Base-by-base conservation (phyloP, 2,888 invertebrate species). In the Sturmia bella region DNA sequence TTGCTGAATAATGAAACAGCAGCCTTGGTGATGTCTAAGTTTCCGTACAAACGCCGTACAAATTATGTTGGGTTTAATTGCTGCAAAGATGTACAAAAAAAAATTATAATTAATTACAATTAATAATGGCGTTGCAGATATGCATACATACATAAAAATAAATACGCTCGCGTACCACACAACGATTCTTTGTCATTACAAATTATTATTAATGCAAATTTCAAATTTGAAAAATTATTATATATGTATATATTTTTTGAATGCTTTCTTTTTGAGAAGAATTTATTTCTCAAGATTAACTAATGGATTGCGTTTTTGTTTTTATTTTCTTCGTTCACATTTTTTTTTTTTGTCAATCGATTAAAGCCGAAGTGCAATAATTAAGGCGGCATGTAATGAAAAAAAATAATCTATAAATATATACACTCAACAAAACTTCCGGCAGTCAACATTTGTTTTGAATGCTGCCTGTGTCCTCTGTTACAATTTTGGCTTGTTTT, bases 101-200 rank as follows among this genome's bases (percentile, higher is more conserved):
- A 70, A 59, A 54, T 69, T 77, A 82, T 64, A 74, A 82, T 82
- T 78, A 78, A 82, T 82, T 78, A 78, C 74, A 82, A 82, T 82
- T 82, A 78, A 82, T 78, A 61, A 70, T 78, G 70, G 73, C 73
- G 64, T 48, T 43, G 66, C 56, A 63, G 59, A 76, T 45, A 11
- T 61, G 9, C 32, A 32, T n/a, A n/a, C 32, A 32, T 9, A 32
- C 32, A 32, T 32, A 7, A 9, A 32, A 1, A 6, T 32, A 32
- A 6, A 32, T 32, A 32, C 32, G 9, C 32, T 32, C 32, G 32
- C 9, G 27, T 27, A 27, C 27, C 27, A 32, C 32, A 76, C 4
- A 15, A 37, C n/a, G 32, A 27, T 12, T 69, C 52, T 69, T 69
- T 76, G 37, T 39, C 17, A 13, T 52, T 57, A 56, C 13, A 75